Evolutionary conservation across 2,888 invertebrate species (phyloP).

Genomic region (Lepidochrysops patricia): DNA sequence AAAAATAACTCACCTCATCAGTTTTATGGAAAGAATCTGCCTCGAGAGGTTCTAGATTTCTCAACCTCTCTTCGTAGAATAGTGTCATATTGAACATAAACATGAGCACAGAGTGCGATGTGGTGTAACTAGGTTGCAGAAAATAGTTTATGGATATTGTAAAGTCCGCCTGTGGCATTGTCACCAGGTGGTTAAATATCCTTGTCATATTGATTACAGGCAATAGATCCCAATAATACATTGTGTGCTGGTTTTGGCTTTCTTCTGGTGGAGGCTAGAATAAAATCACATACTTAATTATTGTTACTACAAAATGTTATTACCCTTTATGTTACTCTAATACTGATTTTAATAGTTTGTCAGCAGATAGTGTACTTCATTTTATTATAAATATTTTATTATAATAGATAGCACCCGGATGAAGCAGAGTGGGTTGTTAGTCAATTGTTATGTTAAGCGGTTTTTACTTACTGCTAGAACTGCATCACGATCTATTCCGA

Average conservation of each 20-base stretch:
- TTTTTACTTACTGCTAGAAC: conserved; percentile 40
- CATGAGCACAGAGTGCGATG: conserved; percentile 43
- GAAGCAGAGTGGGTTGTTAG: no score
- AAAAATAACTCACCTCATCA: conserved; percentile 28
- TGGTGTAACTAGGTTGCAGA: conserved; percentile 41
- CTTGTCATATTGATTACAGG: conserved; percentile 56
- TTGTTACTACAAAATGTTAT: background rate
- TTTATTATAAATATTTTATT: background rate
- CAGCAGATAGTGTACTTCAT: no score
- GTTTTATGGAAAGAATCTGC: conserved; percentile 41
- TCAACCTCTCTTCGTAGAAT: conserved; percentile 41
- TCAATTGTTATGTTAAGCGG: no score
- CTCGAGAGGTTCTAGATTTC: conserved; percentile 45
- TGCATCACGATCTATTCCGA: conserved; percentile 51
- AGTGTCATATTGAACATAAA: conserved; percentile 47
- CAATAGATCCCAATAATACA: conserved; percentile 54
- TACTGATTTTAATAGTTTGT: no score
- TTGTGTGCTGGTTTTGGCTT: conserved; percentile 40
- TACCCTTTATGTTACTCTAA: no score
- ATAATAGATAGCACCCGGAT: no score
- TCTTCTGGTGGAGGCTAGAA: conserved; percentile 47
- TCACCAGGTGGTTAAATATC: conserved; percentile 44
- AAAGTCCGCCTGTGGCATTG: conserved; percentile 34
- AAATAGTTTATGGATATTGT: conserved; percentile 40
- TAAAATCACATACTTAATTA: background rate